Evolutionary conservation across 1,140 invertebrate species (phyloP).

Genomic region (Dolichoris vasculosae): DNA sequence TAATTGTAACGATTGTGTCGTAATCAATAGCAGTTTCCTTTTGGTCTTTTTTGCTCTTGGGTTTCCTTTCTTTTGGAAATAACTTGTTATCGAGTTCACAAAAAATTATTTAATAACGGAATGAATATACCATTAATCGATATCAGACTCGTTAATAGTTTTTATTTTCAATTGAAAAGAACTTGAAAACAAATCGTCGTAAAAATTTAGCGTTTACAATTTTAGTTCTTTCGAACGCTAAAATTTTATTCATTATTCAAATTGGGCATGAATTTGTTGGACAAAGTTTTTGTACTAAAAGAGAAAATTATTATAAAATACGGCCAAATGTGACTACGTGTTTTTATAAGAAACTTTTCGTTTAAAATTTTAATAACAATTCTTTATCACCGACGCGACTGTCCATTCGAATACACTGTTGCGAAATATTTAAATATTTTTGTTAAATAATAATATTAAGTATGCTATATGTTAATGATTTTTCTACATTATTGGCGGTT

Average conservation of each 20-base stretch:
- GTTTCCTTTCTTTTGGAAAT: not conserved
- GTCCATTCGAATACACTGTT: not conserved
- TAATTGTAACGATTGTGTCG: slow-evolving; percentile 2
- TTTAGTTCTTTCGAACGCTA: not conserved
- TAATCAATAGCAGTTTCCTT: not conserved
- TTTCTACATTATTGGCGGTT: not conserved
- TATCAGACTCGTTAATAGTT: not conserved
- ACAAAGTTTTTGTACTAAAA: not conserved
- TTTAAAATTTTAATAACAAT: not conserved
- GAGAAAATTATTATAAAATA: not conserved
- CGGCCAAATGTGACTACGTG: not conserved
- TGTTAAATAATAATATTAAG: not conserved
- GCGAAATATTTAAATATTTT: not conserved
- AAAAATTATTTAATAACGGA: not conserved
- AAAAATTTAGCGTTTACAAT: not conserved
- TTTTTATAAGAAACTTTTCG: not conserved
- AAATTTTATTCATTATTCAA: not conserved
- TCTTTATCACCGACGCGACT: not conserved
- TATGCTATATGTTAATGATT: not conserved
- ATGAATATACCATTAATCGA: not conserved
- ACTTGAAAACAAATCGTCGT: not conserved
- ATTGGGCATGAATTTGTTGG: not conserved
- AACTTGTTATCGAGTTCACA: not conserved
- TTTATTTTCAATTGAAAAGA: not conserved
- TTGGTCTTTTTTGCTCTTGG: not conserved